Evolutionary conservation across 2,888 invertebrate genomes (phyloP).

Genomic region (Serripes groenlandicus): DNA sequence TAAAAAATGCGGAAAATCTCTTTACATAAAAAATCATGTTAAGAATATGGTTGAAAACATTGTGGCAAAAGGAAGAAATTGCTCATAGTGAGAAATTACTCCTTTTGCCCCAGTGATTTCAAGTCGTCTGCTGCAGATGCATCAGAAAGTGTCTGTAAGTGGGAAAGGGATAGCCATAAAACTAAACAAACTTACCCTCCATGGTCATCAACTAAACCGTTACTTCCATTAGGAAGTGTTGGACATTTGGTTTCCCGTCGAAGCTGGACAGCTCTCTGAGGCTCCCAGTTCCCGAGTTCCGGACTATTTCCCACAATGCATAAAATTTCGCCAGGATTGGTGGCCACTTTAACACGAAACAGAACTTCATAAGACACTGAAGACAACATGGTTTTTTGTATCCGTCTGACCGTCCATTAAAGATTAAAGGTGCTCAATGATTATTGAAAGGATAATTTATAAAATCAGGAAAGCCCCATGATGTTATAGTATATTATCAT

Average conservation of each 20-base stretch:
- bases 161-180: not conserved
- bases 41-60: not conserved
- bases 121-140: not conserved
- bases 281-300: conserved; percentile 73
- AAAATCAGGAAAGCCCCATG: not conserved
- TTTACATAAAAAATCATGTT: too few relatives aligned
- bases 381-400: conserved; percentile 6
- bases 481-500: not conserved
- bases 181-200: not conserved
- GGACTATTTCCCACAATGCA: conserved; percentile 72
- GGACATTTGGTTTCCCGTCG: conserved; percentile 21
- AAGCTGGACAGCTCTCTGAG: conserved; percentile 63
- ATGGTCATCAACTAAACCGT: not conserved
- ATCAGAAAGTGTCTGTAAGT: not conserved
- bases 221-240: not conserved
- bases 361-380: conserved; percentile 37
- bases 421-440: not conserved
- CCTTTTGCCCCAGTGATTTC: not conserved
- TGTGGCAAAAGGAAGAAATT: not conserved
- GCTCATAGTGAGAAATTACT: not conserved
- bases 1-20: too few relatives aligned
- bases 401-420: not conserved
- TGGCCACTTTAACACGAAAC: conserved; percentile 61
- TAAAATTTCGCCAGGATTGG: conserved; percentile 68
- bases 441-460: not conserved